Conservation (phyloP, 64 coral and sea anemone species). For the Platygyra sinensis region DNA sequence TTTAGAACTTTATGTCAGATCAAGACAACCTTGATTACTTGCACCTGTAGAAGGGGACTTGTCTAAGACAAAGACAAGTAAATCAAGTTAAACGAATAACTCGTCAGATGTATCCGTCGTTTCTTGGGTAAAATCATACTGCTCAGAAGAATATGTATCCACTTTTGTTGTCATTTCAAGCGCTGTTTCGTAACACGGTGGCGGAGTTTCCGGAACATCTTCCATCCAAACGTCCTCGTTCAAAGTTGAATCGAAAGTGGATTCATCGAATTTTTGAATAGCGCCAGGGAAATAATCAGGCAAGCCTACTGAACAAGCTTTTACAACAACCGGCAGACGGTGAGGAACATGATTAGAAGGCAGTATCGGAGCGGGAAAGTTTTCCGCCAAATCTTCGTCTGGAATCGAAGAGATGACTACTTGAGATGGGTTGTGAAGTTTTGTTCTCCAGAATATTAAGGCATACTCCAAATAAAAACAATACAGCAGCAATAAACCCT, state of each 20-base stretch:
- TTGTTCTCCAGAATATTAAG: not conserved
- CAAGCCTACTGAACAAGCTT: not conserved
- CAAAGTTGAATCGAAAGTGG: not conserved
- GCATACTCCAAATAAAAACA: not conserved
- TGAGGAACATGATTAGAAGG: not conserved
- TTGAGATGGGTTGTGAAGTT: not conserved
- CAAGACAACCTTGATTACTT: too few species aligned
- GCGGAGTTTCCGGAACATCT: not conserved
- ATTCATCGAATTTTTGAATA: not conserved
- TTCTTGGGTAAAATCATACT: too few species aligned
- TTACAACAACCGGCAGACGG: not conserved
- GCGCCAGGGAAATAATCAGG: not conserved
- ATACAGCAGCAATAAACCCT: too few species aligned
- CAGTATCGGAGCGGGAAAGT: not conserved
- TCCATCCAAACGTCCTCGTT: not conserved
- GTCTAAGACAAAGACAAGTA: too few species aligned
- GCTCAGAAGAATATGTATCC: too few species aligned
- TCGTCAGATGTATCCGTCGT: too few species aligned
- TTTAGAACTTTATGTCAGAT: too few species aligned
- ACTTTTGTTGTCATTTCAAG: too few species aligned
- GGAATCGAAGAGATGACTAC: not conserved
- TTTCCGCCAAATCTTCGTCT: not conserved
- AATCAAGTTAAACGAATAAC: too few species aligned
- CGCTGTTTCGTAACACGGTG: conserved; percentile 14
- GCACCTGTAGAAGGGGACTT: too few species aligned